Conservation (phyloP, 2,888 invertebrate species). For the Steinernema scapterisci region DNA sequence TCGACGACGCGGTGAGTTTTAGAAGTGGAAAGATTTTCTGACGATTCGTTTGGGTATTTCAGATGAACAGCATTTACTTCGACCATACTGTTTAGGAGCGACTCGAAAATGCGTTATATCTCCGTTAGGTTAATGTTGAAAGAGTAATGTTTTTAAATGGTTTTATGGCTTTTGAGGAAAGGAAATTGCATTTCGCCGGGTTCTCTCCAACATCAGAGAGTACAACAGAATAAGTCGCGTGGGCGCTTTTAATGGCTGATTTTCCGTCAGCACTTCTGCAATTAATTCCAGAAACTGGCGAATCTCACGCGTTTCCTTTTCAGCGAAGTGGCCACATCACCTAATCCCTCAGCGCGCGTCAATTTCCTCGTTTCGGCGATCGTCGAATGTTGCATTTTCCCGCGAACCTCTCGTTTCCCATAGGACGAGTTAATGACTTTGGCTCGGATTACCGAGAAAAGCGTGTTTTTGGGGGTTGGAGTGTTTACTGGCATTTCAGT, state of each 20-base stretch:
- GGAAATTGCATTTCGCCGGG: too few species aligned
- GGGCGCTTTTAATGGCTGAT: too few species aligned
- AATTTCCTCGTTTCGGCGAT: background rate
- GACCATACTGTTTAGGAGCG: conserved; percentile 12
- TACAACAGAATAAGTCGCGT: too few species aligned
- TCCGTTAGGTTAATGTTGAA: background rate
- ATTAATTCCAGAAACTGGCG: too few species aligned
- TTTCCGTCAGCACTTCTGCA: too few species aligned
- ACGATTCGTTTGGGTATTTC: background rate
- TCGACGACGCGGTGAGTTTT: conserved; percentile 27
- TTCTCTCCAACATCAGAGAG: too few species aligned
- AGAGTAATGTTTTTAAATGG: background rate
- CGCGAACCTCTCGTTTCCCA: background rate
- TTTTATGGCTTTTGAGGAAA: too few species aligned
- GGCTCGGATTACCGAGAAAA: too few species aligned
- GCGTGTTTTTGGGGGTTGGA: background rate
- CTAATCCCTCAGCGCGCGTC: background rate
- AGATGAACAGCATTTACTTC: conserved; percentile 23
- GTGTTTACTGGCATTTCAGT: conserved; percentile 25
- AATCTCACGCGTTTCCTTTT: background rate
- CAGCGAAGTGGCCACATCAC: background rate
- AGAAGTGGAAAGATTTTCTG: background rate
- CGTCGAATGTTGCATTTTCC: background rate
- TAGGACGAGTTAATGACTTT: background rate
- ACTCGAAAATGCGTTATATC: background rate